phyloP scores from a whole-genome alignment of 1,140 invertebrate genomes.

The Bilobella aurantiaca region DNA sequence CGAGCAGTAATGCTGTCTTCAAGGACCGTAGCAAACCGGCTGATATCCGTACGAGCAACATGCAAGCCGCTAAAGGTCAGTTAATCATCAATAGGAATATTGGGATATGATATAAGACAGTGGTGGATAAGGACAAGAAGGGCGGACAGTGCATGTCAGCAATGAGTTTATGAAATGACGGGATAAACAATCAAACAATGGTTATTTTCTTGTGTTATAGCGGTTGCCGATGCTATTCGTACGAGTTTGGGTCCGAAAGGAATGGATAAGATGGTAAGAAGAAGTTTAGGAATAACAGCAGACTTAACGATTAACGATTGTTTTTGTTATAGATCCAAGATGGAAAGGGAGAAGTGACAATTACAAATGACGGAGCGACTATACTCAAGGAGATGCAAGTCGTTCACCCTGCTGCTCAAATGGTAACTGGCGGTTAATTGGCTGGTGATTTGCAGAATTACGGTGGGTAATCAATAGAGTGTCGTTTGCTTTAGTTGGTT shows the following conservation, averaged over 20 bases:
- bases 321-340: conserved; percentile 66
- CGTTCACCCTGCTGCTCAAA: conserved; percentile 96
- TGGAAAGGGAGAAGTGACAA: conserved; percentile 94
- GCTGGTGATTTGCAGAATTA: background rate
- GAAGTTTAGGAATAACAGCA: conserved; percentile 1
- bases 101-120: too few relatives aligned
- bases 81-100: too few relatives aligned
- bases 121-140: too few relatives aligned
- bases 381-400: conserved; percentile 99
- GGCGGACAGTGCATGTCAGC: too few relatives aligned
- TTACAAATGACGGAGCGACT: conserved; percentile 99
- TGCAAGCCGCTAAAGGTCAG: conserved; percentile 93
- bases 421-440: conserved; percentile 70
- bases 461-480: background rate
- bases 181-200: conserved; percentile 15
- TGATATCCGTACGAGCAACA: conserved; percentile 90
- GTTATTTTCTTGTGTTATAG: conserved; percentile 48
- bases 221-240: conserved; percentile 95
- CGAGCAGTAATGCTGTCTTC: conserved; percentile 41
- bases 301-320: background rate
- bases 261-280: conserved; percentile 98
- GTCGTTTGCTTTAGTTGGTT: conserved; percentile 58
- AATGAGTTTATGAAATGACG: too few relatives aligned
- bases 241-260: conserved; percentile 96
- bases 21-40: conserved; percentile 87